Evolutionary conservation across 2,113 vertebrate species (phyloP).

Genomic region (Collichthys lucidus): DNA sequence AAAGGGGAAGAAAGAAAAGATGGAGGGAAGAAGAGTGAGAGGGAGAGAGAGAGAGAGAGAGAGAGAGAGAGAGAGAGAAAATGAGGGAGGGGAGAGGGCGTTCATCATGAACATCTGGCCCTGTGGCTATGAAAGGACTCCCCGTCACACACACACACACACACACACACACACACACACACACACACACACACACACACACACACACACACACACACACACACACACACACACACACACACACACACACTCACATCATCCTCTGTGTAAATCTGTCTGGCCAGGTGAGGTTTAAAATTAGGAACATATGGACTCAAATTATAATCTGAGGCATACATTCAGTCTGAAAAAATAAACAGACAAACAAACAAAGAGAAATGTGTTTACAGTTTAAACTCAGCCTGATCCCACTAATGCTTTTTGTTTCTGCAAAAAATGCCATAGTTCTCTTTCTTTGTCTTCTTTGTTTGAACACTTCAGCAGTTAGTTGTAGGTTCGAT

Average conservation of each 20-base stretch:
- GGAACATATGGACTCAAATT: conserved; percentile 1
- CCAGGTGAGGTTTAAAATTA: conserved; percentile 30
- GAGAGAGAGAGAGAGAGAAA: background rate
- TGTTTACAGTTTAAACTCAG: background rate
- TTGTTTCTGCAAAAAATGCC: background rate
- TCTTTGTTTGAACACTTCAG: too few species aligned
- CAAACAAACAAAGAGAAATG: background rate
- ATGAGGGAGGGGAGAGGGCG: conserved; percentile 9
- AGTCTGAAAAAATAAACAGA: background rate
- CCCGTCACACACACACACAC: background rate
- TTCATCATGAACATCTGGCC: conserved; percentile 59
- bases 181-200: background rate
- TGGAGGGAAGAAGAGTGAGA: background rate
- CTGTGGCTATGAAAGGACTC: conserved; percentile 42
- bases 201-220: conserved; percentile 3
- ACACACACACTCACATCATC: background rate
- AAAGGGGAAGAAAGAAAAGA: background rate
- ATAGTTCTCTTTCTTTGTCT: too few species aligned
- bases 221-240: background rate
- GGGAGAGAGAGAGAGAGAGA: conserved; percentile 5
- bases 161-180: background rate
- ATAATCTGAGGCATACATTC: conserved; percentile 1
- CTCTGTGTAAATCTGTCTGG: conserved; percentile 19
- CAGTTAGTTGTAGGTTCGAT: too few species aligned
- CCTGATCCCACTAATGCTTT: background rate